Evolutionary conservation across 2,888 invertebrate genomes (phyloP), one percentile per base, ranked within the genome.

Genomic region (Morinoia aosen): DNA sequence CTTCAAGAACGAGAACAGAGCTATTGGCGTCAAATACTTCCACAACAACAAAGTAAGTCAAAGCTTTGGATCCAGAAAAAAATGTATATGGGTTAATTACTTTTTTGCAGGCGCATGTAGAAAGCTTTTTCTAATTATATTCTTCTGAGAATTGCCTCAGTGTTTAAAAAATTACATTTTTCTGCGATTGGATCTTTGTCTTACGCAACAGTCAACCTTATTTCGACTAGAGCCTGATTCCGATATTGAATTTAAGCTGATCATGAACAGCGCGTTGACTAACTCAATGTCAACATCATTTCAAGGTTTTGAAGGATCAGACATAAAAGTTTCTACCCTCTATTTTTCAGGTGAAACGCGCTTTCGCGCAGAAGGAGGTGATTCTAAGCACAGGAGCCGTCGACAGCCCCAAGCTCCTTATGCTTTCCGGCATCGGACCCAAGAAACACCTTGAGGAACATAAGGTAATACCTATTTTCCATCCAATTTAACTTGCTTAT

Each of bases 331-430:
- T 76, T 76, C 7, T 33, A 33, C 76, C 19, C 76, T 33, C 25
- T 19, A 16, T 76, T 2, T 33, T 16, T 33, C 76, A 76, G 76
- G 76, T 76, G 25, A 76, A 76, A 98, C 99, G 0, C 98, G 99
- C 95, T 97, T 99, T 1, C 98, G 99, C 0, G 99, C 98, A 0
- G 99, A 99, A 0, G 98, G 99, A 0, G 98, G 76, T 76, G 2
- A 76, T 76, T 33, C 25, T 76, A 7, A 76, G 76, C 76, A 33
- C 76, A 25, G 76, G 76, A 76, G 25, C 76, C 7, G 19, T 33
- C 10, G 33, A 76, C 76, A 76, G 33, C 76, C 76, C 76, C 19
- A 76, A 76, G 76, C 19, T 76, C 33, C 76, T 76, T 33, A 76
- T 76, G 76, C 76, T 99, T 0, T 99, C 99, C 97, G 98, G 99